Base-by-base conservation (phyloP, 2,113 vertebrate species). In the Octodon degus region DNA sequence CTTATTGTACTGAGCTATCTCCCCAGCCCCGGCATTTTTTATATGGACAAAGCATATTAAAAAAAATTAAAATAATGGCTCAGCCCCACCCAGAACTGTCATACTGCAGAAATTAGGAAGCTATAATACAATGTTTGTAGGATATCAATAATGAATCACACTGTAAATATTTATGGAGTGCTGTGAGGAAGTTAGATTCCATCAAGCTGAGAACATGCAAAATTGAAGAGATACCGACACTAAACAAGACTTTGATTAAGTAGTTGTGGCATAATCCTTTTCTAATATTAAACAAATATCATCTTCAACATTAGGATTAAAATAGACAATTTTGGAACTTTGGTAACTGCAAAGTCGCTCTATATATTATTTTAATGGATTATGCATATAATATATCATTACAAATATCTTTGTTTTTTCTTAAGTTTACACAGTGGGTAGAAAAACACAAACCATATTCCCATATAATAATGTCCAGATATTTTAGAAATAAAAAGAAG, bases 211-310 rank as follows among this genome's bases (percentile, higher is more conserved):
- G 95, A 63, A 97, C 88, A 53, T 97, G 96, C 97, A 98, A 98
- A 98, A 97, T 87, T 96, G 92, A 97, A 97, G 96, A 98, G 97
- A 97, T 94, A 93, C 97, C 84, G 97, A 94, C 97, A 94, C 0
- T 0, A 97, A 98, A 97, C 68, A 96, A 97, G 97, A 89, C 70
- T 98, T 98, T 97, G 97, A 98, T 97, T 98, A 98, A 97, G 93
- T 97, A 72, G 40, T 60, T 68, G 63, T 95, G 90, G 97, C 96
- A 97, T 63, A 94, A 98, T 96, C 89, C 68, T 97, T 97, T 97
- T 92, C 90, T 96, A 93, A 91, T 97, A 97, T 97, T 95, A 94
- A 97, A 55, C 47, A 87, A 86, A 94, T 96, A 91, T 60, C 60
- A 81, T 91, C 74, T 92, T 97, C 97, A 96, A 94, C 83, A 79